phyloP scores from a whole-genome alignment of 2,113 vertebrate genomes.

The Falco punctatus region DNA sequence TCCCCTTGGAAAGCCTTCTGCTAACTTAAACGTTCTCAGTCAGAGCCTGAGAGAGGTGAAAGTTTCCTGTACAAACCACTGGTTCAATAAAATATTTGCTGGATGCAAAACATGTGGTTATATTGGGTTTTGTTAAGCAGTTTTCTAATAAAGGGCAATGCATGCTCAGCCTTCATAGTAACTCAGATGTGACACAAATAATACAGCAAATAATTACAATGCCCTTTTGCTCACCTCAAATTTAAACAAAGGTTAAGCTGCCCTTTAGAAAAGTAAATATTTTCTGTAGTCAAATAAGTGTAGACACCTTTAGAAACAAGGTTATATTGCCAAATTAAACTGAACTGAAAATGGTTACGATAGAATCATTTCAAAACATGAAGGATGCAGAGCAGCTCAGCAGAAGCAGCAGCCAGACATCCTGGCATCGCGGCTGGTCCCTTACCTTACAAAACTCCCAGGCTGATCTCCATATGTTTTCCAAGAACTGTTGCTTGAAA shows the following conservation, averaged over 20 bases:
- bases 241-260: conserved; percentile 84
- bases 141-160: conserved; percentile 77
- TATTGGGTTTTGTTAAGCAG: conserved; percentile 62
- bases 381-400: conserved; percentile 73
- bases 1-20: conserved; percentile 55
- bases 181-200: conserved; percentile 82
- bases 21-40: conserved; percentile 53
- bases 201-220: conserved; percentile 79
- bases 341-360: conserved; percentile 51
- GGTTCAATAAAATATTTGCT: conserved; percentile 70
- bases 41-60: conserved; percentile 45
- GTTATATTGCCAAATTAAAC: conserved; percentile 71
- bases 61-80: conserved; percentile 60
- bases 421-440: conserved; percentile 80
- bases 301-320: conserved; percentile 77
- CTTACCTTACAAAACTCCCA: conserved; percentile 86
- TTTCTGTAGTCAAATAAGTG: conserved; percentile 77
- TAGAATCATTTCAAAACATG: conserved; percentile 76
- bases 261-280: conserved; percentile 83
- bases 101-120: conserved; percentile 59
- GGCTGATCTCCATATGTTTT: conserved; percentile 81
- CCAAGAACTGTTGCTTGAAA: conserved; percentile 83
- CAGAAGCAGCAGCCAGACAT: conserved; percentile 81
- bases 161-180: conserved; percentile 69
- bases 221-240: conserved; percentile 81